Evolutionary conservation across 2,888 invertebrate species (phyloP).

Genomic region (Sthenelais limicola): DNA sequence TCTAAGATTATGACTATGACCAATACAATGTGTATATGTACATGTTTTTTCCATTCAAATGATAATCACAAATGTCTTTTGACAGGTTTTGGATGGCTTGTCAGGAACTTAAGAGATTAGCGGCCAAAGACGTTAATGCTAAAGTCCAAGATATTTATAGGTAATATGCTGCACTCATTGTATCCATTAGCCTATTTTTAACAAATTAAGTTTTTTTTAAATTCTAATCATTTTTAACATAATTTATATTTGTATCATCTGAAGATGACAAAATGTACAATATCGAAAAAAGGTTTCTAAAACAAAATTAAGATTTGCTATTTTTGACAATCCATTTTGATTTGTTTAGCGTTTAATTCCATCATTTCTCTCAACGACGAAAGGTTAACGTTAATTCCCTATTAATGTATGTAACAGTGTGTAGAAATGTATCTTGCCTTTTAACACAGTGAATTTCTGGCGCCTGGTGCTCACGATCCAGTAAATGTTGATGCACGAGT

Average conservation of each 20-base stretch:
- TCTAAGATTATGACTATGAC: neutral
- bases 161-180: too few relatives aligned
- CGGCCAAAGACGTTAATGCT: slow-evolving; percentile 79
- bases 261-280: neutral
- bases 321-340: too few relatives aligned
- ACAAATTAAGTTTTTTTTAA: too few relatives aligned
- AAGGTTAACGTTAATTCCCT: too few relatives aligned
- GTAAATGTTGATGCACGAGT: slow-evolving; percentile 97
- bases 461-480: slow-evolving; percentile 93
- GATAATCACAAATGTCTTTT: slow-evolving; percentile 1
- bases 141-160: slow-evolving; percentile 71
- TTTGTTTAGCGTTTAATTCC: too few relatives aligned
- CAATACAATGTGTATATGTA: neutral
- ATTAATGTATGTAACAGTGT: too few relatives aligned
- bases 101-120: slow-evolving; percentile 86
- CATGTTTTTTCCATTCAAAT: neutral
- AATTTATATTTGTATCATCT: neutral
- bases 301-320: neutral
- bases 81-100: slow-evolving; percentile 92
- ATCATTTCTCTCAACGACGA: too few relatives aligned
- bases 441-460: slow-evolving; percentile 84
- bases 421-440: slow-evolving; percentile 16
- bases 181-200: too few relatives aligned
- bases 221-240: neutral
- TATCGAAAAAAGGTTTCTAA: neutral